These are phyloP conservation scores for Cheilosia urbana DNA, from an alignment of 2,888 invertebrate genomes.

Conservation along the genomic window DNA sequence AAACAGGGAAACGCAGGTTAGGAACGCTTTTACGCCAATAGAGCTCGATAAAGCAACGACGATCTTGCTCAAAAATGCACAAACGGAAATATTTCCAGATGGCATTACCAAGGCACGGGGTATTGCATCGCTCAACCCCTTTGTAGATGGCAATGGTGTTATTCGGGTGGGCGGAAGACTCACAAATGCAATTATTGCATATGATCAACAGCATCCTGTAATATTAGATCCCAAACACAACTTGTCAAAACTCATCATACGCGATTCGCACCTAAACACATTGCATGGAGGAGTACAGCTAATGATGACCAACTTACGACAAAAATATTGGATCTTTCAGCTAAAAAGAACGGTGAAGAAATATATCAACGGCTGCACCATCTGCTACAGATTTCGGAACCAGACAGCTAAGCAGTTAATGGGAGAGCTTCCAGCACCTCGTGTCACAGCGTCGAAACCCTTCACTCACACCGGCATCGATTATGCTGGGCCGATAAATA, in stretches of 20 bases:
- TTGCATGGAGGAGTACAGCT: neutral
- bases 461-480: slow-evolving; percentile 65
- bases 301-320: neutral
- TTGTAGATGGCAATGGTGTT: neutral
- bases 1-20: neutral
- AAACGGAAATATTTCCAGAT: neutral
- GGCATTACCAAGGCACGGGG: neutral
- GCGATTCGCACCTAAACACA: neutral
- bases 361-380: slow-evolving; percentile 33
- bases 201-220: neutral
- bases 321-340: neutral
- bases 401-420: slow-evolving; percentile 61
- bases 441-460: no score
- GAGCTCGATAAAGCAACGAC: neutral
- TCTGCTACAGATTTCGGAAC: slow-evolving; percentile 39
- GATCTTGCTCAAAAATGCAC: neutral
- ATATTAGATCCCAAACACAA: neutral
- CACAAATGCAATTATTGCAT: neutral
- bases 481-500: slow-evolving; percentile 73
- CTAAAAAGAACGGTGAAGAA: neutral
- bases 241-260: neutral
- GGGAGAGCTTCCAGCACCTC: slow-evolving; percentile 76
- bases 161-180: slow-evolving; percentile 1
- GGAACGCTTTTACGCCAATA: neutral
- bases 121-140: neutral